These are phyloP conservation scores for Brachyalestes nurse DNA, from an alignment of 2,797 vertebrate species.

Conservation along the genomic window DNA sequence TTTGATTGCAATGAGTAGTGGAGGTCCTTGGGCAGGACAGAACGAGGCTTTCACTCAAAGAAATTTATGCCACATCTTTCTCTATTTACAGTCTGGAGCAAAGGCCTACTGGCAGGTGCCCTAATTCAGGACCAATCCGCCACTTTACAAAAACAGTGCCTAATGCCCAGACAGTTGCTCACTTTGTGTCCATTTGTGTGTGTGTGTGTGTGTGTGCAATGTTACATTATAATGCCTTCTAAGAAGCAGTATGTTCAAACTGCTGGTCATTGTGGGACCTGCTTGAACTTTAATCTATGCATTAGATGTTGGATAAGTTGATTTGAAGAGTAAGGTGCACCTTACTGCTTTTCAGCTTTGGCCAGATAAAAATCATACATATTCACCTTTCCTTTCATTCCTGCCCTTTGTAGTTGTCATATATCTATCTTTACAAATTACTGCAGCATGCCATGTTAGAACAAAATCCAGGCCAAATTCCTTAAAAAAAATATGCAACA, in stretches of 20 bases:
- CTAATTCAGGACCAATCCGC: not conserved
- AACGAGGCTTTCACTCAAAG: not conserved
- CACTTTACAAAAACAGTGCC: slow-evolving; percentile 6
- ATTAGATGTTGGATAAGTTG: slow-evolving; percentile 29
- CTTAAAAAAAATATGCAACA: not conserved
- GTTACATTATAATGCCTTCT: slow-evolving; percentile 41
- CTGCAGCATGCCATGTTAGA: no score
- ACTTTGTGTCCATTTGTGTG: no score
- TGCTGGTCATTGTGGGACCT: slow-evolving; percentile 23
- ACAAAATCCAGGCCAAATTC: no score
- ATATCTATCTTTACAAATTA: no score
- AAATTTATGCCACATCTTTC: slow-evolving; percentile 38
- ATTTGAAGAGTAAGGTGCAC: slow-evolving; percentile 12
- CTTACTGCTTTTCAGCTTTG: slow-evolving; percentile 51
- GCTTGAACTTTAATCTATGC: slow-evolving; percentile 39
- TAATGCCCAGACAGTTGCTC: no score
- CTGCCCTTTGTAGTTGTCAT: slow-evolving; percentile 1
- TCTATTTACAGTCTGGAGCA: slow-evolving; percentile 1
- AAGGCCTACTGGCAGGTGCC: slow-evolving; percentile 2
- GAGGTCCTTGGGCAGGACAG: slow-evolving; percentile 49
- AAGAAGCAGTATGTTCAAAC: slow-evolving; percentile 20
- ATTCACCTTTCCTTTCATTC: slow-evolving; percentile 70
- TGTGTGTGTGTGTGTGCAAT: slow-evolving; percentile 10
- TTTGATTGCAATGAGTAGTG: slow-evolving; percentile 68
- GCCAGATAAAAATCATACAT: slow-evolving; percentile 64